Percentiles rank a stretch among this genome's conserved stretches.
These are phyloP conservation scores for Gambusia affinis DNA, from an alignment of 2,113 vertebrate species.

Conservation along the genomic window DNA sequence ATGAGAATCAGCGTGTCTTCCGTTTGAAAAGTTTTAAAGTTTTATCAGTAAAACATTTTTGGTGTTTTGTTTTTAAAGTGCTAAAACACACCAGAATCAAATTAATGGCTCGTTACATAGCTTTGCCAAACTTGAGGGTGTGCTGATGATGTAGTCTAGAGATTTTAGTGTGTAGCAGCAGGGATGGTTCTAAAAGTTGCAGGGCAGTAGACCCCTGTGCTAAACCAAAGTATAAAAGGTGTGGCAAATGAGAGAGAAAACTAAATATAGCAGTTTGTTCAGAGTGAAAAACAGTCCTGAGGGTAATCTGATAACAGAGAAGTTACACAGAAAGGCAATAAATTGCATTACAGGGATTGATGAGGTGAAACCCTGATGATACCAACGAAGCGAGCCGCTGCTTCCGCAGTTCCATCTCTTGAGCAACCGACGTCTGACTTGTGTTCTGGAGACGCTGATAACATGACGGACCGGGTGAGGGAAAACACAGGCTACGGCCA, in stretches of 20 bases:
- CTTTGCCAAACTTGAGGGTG: no score
- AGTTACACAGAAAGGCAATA: constrained; percentile 73
- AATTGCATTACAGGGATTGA: constrained; percentile 64
- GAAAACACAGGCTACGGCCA: constrained; percentile 29
- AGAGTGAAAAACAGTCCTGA: constrained; percentile 42
- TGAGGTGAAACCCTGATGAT: constrained; percentile 40
- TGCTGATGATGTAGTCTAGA: no score
- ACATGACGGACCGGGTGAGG: constrained; percentile 2
- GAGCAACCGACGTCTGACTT: constrained; percentile 14
- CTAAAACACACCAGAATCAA: no score
- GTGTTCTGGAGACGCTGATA: background rate
- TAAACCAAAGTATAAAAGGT: constrained; percentile 4
- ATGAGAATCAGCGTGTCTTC: constrained; percentile 1
- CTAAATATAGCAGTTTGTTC: constrained; percentile 31
- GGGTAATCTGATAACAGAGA: constrained; percentile 59
- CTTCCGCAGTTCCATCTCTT: background rate
- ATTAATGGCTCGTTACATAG: no score
- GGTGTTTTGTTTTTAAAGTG: no score
- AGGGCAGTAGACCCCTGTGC: no score
- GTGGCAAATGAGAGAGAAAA: constrained; percentile 32
- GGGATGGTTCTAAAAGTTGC: no score
- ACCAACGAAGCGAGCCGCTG: constrained; percentile 25
- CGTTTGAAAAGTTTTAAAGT: background rate
- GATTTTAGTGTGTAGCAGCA: no score
- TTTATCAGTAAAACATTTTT: no score